A percentile compares a stretch with the other conserved stretches of the same genome.
Conservation (phyloP, 2,113 vertebrate genomes). For the Caloenas nicobarica region DNA sequence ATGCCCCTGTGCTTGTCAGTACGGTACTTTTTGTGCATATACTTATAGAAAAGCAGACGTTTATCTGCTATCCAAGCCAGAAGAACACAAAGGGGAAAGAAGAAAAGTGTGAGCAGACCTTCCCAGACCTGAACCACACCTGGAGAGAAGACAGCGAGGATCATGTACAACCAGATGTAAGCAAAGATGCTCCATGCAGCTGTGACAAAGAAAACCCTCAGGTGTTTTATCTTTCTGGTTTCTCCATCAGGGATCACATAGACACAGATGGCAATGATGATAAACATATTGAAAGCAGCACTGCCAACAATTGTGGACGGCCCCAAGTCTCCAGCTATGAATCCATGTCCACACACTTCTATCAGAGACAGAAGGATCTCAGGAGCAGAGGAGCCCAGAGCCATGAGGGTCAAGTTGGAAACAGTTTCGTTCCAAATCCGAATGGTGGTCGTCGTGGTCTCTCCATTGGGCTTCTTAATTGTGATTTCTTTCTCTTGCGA, state of each 20-base stretch:
- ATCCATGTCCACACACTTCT: constrained; percentile 94
- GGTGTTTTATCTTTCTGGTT: constrained; percentile 94
- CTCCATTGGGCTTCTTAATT: constrained; percentile 94
- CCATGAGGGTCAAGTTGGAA: constrained; percentile 98
- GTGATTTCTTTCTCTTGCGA: constrained; percentile 96
- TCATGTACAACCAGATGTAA: constrained; percentile 99
- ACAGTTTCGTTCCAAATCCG: constrained; percentile 98
- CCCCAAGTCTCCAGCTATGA: constrained; percentile 91
- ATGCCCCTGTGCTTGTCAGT: constrained; percentile 93
- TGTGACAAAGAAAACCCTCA: constrained; percentile 96
- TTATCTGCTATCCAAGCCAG: constrained; percentile 95
- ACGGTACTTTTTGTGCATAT: constrained; percentile 97
- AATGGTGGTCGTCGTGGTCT: constrained; percentile 92
- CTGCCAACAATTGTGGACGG: constrained; percentile 97
- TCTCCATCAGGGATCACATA: constrained; percentile 96
- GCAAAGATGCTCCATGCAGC: constrained; percentile 98
- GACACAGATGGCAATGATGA: constrained; percentile 96
- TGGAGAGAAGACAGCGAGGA: constrained; percentile 95
- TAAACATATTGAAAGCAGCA: constrained; percentile 98
- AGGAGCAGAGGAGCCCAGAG: constrained; percentile 93
- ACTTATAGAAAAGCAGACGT: constrained; percentile 95
- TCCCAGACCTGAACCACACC: constrained; percentile 98
- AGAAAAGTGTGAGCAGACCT: constrained; percentile 92
- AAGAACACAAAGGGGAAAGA: constrained; percentile 94
- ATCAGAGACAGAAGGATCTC: constrained; percentile 98